Base-by-base conservation (phyloP, 1,140 invertebrate species). In the Hylyphantes graminicola region DNA sequence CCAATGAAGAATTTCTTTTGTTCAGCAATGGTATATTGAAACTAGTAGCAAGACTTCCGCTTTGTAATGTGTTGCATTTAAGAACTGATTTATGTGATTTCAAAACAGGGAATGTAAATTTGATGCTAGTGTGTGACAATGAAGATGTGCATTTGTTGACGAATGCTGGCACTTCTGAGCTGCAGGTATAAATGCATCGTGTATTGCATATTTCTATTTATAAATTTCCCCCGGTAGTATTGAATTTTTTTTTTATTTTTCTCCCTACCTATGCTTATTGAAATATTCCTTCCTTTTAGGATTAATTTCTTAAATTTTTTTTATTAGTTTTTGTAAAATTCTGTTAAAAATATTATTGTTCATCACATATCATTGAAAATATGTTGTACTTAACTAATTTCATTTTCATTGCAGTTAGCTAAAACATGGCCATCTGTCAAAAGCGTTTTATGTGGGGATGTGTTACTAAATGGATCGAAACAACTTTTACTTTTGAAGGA, bases 401-500 rank as follows among this genome's bases (percentile, higher is more conserved):
- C 35, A 35, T 48, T 12, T 55, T 70, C 6, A 15, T 15, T 65
- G 7, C 55, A 78, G 61, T 17, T 65, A 2, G 53, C 6, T 9
- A 78, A 78, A 55, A 67, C 15, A 17, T 65, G 76, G 76, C 10
- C 13, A 65, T 17, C 53, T 12, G 55, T 65, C 21, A n/a, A 67
- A 67, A 13, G 57, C 55, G 11, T 65, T 15, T 15, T 65, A 54
- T 17, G n/a, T 78, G 61, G 50, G 8, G 63, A 78, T 64, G 54
- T 78, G 65, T 65, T 78, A 17, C 13, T 65, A 7, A 65, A 53
- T 78, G 50, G 51, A 15, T 53, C 61, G 15, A 78, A 78, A 17
- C 61, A 78, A 7, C 35, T 78, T 11, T 13, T 78, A 7, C 15
- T 53, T 7, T 65, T 78, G 35, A 78, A 78, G 15, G 21, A 78